Evolutionary conservation across 1,140 invertebrate genomes (phyloP).

Genomic region (Aphidius ervi): DNA sequence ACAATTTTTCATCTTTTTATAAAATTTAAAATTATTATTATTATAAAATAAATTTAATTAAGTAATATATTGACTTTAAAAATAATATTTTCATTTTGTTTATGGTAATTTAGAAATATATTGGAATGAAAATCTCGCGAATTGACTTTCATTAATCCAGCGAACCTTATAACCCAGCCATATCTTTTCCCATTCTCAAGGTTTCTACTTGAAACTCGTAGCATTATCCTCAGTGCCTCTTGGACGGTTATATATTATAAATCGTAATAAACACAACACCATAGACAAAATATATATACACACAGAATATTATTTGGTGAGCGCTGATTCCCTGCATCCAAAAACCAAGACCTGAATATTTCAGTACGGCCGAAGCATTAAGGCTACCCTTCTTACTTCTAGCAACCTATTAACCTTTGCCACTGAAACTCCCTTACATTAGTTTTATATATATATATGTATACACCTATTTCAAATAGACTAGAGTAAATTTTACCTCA

Average conservation of each 20-base stretch:
- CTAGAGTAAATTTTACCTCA: slow-evolving; percentile 1
- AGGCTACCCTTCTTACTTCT: slow-evolving; percentile 49
- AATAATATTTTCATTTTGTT: not conserved
- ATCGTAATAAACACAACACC: slow-evolving; percentile 47
- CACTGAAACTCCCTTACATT: slow-evolving; percentile 16
- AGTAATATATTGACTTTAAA: no score
- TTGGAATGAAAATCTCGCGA: slow-evolving; percentile 24
- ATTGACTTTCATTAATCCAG: slow-evolving; percentile 54
- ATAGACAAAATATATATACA: slow-evolving; percentile 40
- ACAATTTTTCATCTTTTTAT: no score
- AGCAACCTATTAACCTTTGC: slow-evolving; percentile 49
- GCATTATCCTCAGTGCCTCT: slow-evolving; percentile 7
- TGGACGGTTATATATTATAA: slow-evolving; percentile 43
- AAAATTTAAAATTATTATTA: no score
- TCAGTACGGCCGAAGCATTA: slow-evolving; percentile 45
- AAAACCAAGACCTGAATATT: slow-evolving; percentile 51
- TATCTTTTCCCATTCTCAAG: slow-evolving; percentile 22
- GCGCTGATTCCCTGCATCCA: slow-evolving; percentile 40
- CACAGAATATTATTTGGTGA: slow-evolving; percentile 20
- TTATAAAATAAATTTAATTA: no score
- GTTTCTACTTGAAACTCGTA: slow-evolving; percentile 17
- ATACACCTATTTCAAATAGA: slow-evolving; percentile 4
- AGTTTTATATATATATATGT: not conserved
- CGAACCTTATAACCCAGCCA: slow-evolving; percentile 42
- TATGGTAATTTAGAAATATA: not conserved